phyloP scores from a whole-genome alignment of 2,888 invertebrate genomes.

The Lochmaea capreae region DNA sequence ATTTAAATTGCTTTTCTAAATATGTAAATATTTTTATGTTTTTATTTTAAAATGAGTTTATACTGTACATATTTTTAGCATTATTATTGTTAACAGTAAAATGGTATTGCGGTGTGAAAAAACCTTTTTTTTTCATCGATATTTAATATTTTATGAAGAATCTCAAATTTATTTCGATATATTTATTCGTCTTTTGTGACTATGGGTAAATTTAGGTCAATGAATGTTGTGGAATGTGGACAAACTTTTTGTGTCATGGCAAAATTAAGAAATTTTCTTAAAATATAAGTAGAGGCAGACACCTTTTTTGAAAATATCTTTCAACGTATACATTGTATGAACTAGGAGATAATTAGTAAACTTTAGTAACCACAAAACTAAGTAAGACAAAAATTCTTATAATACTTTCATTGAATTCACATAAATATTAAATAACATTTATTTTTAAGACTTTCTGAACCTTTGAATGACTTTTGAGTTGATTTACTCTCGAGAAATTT shows the following conservation, averaged over 20 bases:
- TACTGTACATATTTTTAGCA: constrained; percentile 9
- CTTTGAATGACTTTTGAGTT: no score
- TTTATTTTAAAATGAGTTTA: constrained; percentile 19
- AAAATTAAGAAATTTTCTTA: no score
- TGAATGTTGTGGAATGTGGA: no score
- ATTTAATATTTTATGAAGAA: not conserved
- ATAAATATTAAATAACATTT: no score
- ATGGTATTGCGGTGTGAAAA: not conserved
- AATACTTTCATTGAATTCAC: no score
- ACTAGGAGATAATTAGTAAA: not conserved
- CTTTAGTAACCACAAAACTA: not conserved
- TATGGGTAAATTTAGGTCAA: no score
- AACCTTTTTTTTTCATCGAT: not conserved
- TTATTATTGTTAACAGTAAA: constrained; percentile 3
- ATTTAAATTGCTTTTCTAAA: constrained; percentile 6
- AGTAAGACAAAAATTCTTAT: not conserved
- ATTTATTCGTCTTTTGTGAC: not conserved
- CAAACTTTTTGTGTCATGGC: not conserved
- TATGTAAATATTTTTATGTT: constrained; percentile 22
- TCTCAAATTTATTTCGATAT: not conserved
- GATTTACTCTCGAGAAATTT: no score
- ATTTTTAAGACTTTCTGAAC: no score
- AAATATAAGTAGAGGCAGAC: not conserved
- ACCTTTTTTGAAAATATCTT: no score
- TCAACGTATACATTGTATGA: not conserved